These are phyloP conservation scores for Didymodactylos carnosus DNA, from an alignment of 2,888 invertebrate genomes.

Conservation along the genomic window DNA sequence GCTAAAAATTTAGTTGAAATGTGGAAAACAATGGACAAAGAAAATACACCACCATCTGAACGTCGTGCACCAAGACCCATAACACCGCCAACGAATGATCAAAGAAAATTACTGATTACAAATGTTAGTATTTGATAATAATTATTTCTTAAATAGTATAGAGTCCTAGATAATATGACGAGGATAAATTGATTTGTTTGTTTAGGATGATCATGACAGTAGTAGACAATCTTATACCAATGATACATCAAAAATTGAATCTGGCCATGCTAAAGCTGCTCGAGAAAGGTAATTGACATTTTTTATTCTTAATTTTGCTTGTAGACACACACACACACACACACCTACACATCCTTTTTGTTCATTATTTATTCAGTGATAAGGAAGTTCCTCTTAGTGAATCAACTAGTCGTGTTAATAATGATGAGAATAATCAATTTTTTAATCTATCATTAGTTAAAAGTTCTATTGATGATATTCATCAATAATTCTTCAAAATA, in stretches of 20 bases:
- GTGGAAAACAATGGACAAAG: constrained; percentile 1
- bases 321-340: neutral
- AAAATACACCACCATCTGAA: neutral
- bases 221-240: neutral
- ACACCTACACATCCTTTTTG: neutral
- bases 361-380: neutral
- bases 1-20: neutral
- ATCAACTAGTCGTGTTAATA: neutral
- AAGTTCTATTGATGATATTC: neutral
- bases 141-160: too few relatives aligned
- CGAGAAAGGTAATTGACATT: neutral
- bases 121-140: neutral
- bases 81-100: constrained; percentile 1
- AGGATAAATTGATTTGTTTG: neutral
- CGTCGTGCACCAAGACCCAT: neutral
- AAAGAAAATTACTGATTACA: neutral
- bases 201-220: neutral
- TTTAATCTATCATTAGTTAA: neutral
- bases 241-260: neutral
- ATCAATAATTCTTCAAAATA: neutral
- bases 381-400: too few relatives aligned
- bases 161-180: too few relatives aligned
- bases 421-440: neutral
- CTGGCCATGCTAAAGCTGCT: neutral
- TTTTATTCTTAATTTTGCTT: neutral